Evolutionary conservation across 1,140 invertebrate genomes (phyloP).

Genomic region (Scaptomyza hsui): DNA sequence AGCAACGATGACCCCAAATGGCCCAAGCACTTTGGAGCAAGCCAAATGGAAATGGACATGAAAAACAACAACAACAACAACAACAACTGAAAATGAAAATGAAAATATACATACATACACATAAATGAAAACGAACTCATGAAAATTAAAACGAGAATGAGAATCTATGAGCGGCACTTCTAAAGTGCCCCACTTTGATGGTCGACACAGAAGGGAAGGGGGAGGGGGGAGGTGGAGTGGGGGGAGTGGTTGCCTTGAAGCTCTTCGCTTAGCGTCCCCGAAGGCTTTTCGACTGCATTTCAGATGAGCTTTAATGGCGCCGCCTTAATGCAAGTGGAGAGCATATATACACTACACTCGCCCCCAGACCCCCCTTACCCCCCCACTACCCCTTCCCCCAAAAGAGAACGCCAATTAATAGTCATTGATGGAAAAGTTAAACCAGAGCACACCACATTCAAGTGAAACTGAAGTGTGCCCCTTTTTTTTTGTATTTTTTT

Average conservation of each 20-base stretch:
- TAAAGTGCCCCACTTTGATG: conserved; percentile 27
- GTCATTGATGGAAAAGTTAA: conserved; percentile 76
- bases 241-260: not conserved
- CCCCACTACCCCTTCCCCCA: not conserved
- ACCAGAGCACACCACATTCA: conserved; percentile 36
- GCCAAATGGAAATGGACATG: conserved; percentile 27
- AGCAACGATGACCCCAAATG: conserved; percentile 45
- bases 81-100: conserved; percentile 21
- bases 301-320: conserved; percentile 79
- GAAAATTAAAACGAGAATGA: conserved; percentile 46
- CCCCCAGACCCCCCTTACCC: not conserved
- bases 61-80: conserved; percentile 22
- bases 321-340: conserved; percentile 73
- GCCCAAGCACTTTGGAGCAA: conserved; percentile 25
- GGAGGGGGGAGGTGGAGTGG: not conserved
- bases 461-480: conserved; percentile 62
- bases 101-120: not conserved
- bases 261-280: conserved; percentile 25
- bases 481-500: not conserved
- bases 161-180: conserved; percentile 77
- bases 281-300: conserved; percentile 66
- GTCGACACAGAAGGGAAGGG: too few species aligned
- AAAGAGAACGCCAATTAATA: conserved; percentile 73
- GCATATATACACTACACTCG: not conserved
- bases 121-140: conserved; percentile 38